Percentiles rank a stretch among this genome's conserved stretches.
Evolutionary conservation across 2,797 vertebrate species (phyloP).

Genomic region (Pantherophis alleghaniensis): DNA sequence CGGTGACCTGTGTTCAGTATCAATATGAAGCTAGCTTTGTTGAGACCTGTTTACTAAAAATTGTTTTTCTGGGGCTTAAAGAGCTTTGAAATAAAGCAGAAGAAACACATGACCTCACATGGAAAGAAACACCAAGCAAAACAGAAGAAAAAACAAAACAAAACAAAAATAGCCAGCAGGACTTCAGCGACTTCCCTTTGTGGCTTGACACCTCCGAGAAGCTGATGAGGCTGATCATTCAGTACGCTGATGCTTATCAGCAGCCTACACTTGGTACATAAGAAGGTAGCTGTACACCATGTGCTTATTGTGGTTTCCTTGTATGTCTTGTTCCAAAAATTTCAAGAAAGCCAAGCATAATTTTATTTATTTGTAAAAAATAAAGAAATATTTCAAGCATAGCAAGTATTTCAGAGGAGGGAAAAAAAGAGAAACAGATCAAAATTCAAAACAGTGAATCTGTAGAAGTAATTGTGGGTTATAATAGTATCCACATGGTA

Average conservation of each 20-base stretch:
- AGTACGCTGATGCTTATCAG: neutral
- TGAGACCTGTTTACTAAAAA: neutral
- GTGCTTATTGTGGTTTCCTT: rapidly evolving
- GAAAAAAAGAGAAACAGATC: neutral
- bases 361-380: neutral
- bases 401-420: neutral
- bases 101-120: slow-evolving; percentile 5
- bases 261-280: neutral
- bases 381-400: neutral
- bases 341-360: neutral
- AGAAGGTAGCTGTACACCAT: neutral
- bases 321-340: neutral
- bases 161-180: slow-evolving; percentile 54
- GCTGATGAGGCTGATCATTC: rapidly evolving
- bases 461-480: neutral
- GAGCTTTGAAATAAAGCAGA: neutral
- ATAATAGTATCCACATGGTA: neutral
- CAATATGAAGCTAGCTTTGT: neutral
- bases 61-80: neutral
- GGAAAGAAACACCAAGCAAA: slow-evolving; percentile 24
- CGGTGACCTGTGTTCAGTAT: neutral
- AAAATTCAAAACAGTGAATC: neutral
- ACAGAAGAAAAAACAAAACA: slow-evolving; percentile 45
- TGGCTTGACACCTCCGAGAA: slow-evolving; percentile 38
- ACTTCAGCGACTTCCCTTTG: slow-evolving; percentile 33